phyloP scores from a whole-genome alignment of 2,888 invertebrate species.

The Crossocerus cetratus region DNA sequence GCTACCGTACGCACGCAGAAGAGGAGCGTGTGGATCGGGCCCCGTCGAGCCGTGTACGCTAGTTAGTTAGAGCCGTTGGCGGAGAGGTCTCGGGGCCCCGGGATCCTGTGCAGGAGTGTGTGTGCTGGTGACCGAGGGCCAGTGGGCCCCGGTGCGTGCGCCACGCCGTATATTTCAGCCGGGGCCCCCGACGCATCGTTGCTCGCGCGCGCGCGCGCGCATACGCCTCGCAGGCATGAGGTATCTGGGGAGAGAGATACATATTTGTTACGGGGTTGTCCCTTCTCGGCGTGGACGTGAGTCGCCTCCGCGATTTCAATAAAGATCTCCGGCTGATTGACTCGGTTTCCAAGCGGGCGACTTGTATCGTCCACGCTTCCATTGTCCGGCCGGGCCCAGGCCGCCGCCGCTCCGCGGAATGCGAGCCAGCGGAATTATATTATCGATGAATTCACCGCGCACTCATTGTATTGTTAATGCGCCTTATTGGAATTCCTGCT shows the following conservation, averaged over 20 bases:
- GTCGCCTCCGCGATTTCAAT: slow-evolving; percentile 73
- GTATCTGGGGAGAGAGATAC: slow-evolving; percentile 64
- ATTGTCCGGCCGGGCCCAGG: too few species aligned
- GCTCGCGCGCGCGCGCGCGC: slow-evolving; percentile 4
- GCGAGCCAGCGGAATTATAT: too few species aligned
- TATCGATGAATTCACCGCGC: too few species aligned
- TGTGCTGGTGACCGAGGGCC: slow-evolving; percentile 45
- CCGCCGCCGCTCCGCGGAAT: too few species aligned
- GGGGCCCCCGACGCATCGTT: slow-evolving; percentile 15
- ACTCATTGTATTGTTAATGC: too few species aligned
- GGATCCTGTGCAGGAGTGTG: slow-evolving; percentile 47
- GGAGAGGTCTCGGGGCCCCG: slow-evolving; percentile 52
- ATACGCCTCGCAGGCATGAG: slow-evolving; percentile 18
- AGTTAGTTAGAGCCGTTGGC: slow-evolving; percentile 67
- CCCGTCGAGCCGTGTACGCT: slow-evolving; percentile 63
- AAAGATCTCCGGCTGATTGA: slow-evolving; percentile 71
- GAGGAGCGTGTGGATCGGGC: slow-evolving; percentile 46
- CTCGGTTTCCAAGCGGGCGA: slow-evolving; percentile 59
- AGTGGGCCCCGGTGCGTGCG: slow-evolving; percentile 52
- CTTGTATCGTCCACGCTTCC: slow-evolving; percentile 4
- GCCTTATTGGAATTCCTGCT: too few species aligned
- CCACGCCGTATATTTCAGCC: slow-evolving; percentile 46
- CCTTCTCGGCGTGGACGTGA: slow-evolving; percentile 73
- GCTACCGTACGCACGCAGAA: slow-evolving; percentile 45
- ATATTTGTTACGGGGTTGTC: slow-evolving; percentile 75